Evolutionary conservation across 2,113 vertebrate genomes (phyloP).

Genomic region (Pungitius pungitius): DNA sequence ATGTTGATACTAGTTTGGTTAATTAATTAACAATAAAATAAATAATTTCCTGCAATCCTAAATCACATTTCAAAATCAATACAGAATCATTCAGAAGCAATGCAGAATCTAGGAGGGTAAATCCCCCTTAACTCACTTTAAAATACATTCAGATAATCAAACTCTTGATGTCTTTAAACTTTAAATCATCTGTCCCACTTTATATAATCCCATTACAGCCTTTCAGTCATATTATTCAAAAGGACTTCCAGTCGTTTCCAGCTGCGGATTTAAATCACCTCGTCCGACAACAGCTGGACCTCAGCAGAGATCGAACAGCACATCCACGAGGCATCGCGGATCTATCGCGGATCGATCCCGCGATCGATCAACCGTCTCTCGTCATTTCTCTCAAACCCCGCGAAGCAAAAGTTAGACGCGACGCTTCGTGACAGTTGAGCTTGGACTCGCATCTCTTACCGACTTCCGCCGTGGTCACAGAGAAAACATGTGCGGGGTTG

Average conservation of each 20-base stretch:
- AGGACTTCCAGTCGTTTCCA: background rate
- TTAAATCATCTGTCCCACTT: background rate
- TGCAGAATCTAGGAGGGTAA: background rate
- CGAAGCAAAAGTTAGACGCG: constrained; percentile 55
- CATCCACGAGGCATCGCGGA: background rate
- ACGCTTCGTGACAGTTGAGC: background rate
- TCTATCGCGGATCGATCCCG: background rate
- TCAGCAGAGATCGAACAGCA: background rate
- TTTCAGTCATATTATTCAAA: background rate
- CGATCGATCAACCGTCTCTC: background rate
- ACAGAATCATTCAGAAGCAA: too few relatives aligned
- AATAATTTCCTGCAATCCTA: background rate
- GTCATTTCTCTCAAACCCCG: background rate
- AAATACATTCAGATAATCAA: background rate
- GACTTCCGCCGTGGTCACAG: constrained; percentile 27
- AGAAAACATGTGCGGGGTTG: constrained; percentile 32
- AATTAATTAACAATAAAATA: background rate
- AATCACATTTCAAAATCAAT: background rate
- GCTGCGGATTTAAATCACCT: background rate
- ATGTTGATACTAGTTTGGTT: too few relatives aligned
- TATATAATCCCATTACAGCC: background rate
- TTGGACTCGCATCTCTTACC: constrained; percentile 52
- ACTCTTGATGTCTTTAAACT: background rate
- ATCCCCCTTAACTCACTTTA: background rate
- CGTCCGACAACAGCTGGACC: background rate